phyloP scores from a whole-genome alignment of 2,888 invertebrate species.

The Diarsia dahlii region DNA sequence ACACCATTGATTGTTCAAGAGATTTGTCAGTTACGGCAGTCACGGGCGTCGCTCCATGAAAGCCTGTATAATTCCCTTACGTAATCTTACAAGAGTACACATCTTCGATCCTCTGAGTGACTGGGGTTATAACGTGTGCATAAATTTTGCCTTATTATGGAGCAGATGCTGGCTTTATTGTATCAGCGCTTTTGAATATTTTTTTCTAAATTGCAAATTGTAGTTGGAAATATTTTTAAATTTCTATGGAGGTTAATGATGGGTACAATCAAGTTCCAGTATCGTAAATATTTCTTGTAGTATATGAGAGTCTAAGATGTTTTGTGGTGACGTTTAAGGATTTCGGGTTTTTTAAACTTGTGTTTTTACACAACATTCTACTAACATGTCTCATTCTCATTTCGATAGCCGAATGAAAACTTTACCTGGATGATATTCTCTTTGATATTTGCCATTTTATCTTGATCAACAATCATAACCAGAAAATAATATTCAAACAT shows the following conservation, averaged over 20 bases:
- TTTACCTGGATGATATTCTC: neutral
- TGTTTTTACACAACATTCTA: neutral
- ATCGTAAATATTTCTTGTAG: neutral
- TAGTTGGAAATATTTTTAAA: neutral
- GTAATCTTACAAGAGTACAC: slow-evolving; percentile 38
- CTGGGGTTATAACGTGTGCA: slow-evolving; percentile 24
- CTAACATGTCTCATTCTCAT: neutral
- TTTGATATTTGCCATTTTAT: neutral
- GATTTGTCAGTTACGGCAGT: slow-evolving; percentile 22
- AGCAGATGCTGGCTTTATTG: neutral
- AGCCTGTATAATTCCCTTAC: slow-evolving; percentile 39
- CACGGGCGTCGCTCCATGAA: slow-evolving; percentile 12
- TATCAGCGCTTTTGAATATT: neutral
- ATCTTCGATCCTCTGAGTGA: slow-evolving; percentile 18
- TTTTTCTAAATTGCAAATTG: neutral
- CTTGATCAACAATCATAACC: neutral
- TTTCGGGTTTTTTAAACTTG: neutral
- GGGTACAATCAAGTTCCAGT: neutral
- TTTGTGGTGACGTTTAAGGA: neutral
- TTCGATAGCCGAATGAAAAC: neutral
- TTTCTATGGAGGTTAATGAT: no score
- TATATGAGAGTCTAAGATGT: neutral
- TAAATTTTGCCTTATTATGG: slow-evolving; percentile 27
- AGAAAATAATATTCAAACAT: neutral
- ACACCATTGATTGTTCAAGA: slow-evolving; percentile 42